Percentiles rank a stretch among this genome's conserved stretches.
These are phyloP conservation scores for Seriola dumerili DNA, from an alignment of 2,113 vertebrate genomes.

Conservation along the genomic window DNA sequence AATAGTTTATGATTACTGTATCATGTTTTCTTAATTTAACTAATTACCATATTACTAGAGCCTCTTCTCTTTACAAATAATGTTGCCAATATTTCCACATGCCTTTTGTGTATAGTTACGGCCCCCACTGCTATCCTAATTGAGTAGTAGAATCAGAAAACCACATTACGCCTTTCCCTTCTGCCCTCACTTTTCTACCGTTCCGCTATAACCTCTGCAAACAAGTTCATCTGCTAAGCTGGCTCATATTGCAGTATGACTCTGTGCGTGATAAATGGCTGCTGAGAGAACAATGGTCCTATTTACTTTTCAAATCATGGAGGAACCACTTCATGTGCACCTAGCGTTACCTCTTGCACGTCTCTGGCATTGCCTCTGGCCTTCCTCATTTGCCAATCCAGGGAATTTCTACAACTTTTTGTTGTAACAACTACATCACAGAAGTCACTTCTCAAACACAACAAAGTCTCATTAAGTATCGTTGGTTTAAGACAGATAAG, in stretches of 20 bases:
- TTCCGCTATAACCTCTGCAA: conserved; percentile 27
- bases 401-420: conserved; percentile 32
- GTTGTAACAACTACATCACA: conserved; percentile 32
- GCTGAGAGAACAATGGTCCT: conserved; percentile 71
- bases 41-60: conserved; percentile 34
- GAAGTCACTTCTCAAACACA: conserved; percentile 33
- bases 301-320: conserved; percentile 63
- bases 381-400: conserved; percentile 54
- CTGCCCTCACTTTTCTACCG: conserved; percentile 13
- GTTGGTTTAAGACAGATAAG: neutral
- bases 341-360: conserved; percentile 22
- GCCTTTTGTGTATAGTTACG: conserved; percentile 36
- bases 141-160: conserved; percentile 50
- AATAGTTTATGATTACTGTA: conserved; percentile 36
- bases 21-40: conserved; percentile 47
- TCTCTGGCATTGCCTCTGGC: conserved; percentile 38
- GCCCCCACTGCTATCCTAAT: conserved; percentile 58
- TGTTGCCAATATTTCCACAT: conserved; percentile 24
- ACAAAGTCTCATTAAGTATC: conserved; percentile 9
- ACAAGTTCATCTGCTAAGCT: conserved; percentile 62
- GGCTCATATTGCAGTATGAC: conserved; percentile 51
- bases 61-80: conserved; percentile 34
- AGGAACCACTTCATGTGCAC: conserved; percentile 59
- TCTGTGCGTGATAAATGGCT: conserved; percentile 63
- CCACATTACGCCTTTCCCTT: conserved; percentile 35